Base-by-base conservation (phyloP, 2,113 vertebrate genomes). In the Plestiodon gilberti region DNA sequence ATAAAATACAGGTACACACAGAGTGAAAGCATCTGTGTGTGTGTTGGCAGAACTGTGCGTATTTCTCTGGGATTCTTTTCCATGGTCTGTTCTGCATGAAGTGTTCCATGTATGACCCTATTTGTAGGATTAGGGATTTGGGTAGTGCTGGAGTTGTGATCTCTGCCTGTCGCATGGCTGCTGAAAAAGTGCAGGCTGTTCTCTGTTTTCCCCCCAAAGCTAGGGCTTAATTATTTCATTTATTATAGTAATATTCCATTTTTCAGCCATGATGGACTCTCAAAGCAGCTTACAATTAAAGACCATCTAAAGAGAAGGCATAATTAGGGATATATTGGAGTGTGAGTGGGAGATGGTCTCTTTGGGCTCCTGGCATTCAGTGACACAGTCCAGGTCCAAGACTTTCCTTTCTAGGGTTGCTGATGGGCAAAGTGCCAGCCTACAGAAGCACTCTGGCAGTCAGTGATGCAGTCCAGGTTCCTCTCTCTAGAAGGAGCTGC, bases 401-500 rank as follows among this genome's bases (percentile, higher is more conserved):
- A 22, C 71, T 23, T 38, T 18, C 70, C 35, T 38, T 33, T 35
- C 35, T 4, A 28, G 22, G 22, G 22, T 48, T 17, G 20, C 71
- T 15, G 14, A 13, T 2, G 17, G 38, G 1, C 6, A 25, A 43
- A 22, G 10, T 8, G 35, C 35, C 71, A 7, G 15, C 17, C 35
- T 20, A 14, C 7, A 3, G 70, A 5, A 73, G 69, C 69, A 6
- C 5, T 20, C 25, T 28, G 64, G 9, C 1, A 48, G 43, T 4
- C 8, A 8, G 43, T 48, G 43, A 48, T 48, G 43, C 43, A 48
- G 43, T 8, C 43, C 43, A 48, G 4, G 43, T 48, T 48, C 43
- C 43, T 48, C 43, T 48, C 43, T 48, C 43, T 48, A 99, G 95
- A 99, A 99, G 92, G 99, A 99, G 55, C 55, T 57, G 13, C 55